phyloP scores from a whole-genome alignment of 2,797 vertebrate genomes.

The Scolopax rusticola region DNA sequence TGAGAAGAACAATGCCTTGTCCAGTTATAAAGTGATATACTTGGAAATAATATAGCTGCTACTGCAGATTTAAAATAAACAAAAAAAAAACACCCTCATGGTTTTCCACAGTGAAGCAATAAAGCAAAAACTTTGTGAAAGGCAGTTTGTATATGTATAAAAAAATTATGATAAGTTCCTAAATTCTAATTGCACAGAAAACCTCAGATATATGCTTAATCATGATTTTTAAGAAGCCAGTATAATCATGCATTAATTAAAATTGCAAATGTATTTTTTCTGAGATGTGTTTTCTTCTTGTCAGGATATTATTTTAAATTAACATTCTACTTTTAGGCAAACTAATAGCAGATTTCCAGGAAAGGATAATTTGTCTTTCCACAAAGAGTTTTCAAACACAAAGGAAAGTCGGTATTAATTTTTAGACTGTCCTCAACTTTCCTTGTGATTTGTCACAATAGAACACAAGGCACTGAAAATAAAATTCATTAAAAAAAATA shows the following conservation, averaged over 20 bases:
- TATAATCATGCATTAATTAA: constrained; percentile 48
- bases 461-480: not conserved
- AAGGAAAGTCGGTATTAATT: not conserved
- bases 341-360: constrained; percentile 42
- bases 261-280: not conserved
- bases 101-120: not conserved
- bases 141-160: not conserved
- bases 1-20: not conserved
- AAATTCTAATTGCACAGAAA: not conserved
- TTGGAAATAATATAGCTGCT: not conserved
- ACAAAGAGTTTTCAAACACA: not conserved
- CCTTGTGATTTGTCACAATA: not conserved
- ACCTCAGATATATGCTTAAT: not conserved
- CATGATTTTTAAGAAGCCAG: constrained; percentile 2
- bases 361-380: constrained; percentile 17
- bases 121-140: not conserved
- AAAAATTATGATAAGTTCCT: not conserved
- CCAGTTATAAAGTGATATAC: not conserved
- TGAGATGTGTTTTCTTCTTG: not conserved
- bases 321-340: constrained; percentile 40
- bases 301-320: constrained; percentile 22
- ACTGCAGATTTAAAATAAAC: not conserved
- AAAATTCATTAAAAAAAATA: not conserved
- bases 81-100: not conserved
- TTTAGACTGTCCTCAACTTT: not conserved